Percentiles rank a stretch among this genome's conserved stretches.
Evolutionary conservation across 1,140 invertebrate genomes (phyloP).

Genomic region (Drosophila carrolli): DNA sequence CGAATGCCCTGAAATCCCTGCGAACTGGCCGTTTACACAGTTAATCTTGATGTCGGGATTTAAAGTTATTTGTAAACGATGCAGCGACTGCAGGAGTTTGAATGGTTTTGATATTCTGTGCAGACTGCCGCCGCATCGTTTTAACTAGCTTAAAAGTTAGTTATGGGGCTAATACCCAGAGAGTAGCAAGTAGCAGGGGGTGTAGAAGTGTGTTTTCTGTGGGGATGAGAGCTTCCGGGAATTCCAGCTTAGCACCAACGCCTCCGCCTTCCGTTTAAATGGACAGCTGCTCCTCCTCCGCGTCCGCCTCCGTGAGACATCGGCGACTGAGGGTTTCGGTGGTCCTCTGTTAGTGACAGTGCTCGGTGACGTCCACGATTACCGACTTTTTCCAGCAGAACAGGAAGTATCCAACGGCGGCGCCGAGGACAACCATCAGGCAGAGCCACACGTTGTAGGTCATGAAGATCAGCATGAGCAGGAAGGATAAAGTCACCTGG

Average conservation of each 20-base stretch:
- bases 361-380: slow-evolving; percentile 96
- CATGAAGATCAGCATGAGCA: slow-evolving; percentile 99
- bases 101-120: neutral
- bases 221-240: slow-evolving; percentile 29
- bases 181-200: slow-evolving; percentile 21
- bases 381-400: slow-evolving; percentile 97
- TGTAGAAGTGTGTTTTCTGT: slow-evolving; percentile 23
- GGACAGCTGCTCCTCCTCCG: slow-evolving; percentile 12
- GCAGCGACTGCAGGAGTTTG: neutral
- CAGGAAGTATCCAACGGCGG: slow-evolving; percentile 95
- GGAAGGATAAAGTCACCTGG: slow-evolving; percentile 95
- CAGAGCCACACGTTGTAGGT: slow-evolving; percentile 98
- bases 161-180: slow-evolving; percentile 15
- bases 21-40: neutral
- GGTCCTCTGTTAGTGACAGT: slow-evolving; percentile 91
- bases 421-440: slow-evolving; percentile 94
- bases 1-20: neutral
- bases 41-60: slow-evolving; percentile 7
- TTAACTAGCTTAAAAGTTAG: slow-evolving; percentile 1
- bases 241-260: slow-evolving; percentile 39
- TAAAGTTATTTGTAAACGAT: neutral
- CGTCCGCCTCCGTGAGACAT: slow-evolving; percentile 41
- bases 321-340: slow-evolving; percentile 39
- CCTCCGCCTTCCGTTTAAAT: slow-evolving; percentile 15
- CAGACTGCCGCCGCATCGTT: neutral